These are phyloP conservation scores for Neosalanx taihuensis DNA, from an alignment of 2,797 vertebrate genomes.

Conservation along the genomic window DNA sequence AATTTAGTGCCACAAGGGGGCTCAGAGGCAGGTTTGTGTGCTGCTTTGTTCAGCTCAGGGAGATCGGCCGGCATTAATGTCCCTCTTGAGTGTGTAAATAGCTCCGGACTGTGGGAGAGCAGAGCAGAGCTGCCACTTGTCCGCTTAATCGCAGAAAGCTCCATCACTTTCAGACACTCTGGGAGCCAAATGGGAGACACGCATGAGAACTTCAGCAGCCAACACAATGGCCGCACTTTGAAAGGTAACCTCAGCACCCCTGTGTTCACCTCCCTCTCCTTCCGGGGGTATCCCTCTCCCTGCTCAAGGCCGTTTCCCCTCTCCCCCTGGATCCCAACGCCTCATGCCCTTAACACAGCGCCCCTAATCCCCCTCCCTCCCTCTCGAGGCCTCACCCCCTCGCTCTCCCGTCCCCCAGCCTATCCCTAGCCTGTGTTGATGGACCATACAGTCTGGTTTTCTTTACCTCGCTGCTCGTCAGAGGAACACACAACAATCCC, in stretches of 20 bases:
- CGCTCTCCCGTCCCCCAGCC: conserved; percentile 41
- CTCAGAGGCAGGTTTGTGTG: conserved; percentile 69
- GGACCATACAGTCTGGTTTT: conserved; percentile 61
- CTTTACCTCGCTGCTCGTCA: conserved; percentile 74
- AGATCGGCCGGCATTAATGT: conserved; percentile 66
- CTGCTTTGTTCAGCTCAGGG: conserved; percentile 64
- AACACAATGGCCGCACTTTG: conserved; percentile 63
- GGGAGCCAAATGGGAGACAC: conserved; percentile 55
- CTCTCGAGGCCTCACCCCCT: conserved; percentile 43
- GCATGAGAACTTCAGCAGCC: conserved; percentile 67
- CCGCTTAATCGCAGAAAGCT: conserved; percentile 67
- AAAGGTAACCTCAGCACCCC: conserved; percentile 60
- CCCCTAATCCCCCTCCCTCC: conserved; percentile 39
- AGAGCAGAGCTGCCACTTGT: conserved; percentile 70
- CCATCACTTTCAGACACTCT: conserved; percentile 70
- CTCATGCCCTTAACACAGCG: conserved; percentile 32
- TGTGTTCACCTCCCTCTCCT: conserved; percentile 56
- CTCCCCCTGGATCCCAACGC: conserved; percentile 9
- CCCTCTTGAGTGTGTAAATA: conserved; percentile 74
- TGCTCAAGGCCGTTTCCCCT: conserved; percentile 26
- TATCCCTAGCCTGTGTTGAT: conserved; percentile 49
- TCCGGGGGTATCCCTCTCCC: conserved; percentile 55
- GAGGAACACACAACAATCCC: conserved; percentile 75
- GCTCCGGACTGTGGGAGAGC: conserved; percentile 69
- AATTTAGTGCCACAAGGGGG: conserved; percentile 68